Evolutionary conservation across 1,140 invertebrate genomes (phyloP), one percentile per base, ranked within the genome.

Genomic region (Pogonomyrmex barbatus): DNA sequence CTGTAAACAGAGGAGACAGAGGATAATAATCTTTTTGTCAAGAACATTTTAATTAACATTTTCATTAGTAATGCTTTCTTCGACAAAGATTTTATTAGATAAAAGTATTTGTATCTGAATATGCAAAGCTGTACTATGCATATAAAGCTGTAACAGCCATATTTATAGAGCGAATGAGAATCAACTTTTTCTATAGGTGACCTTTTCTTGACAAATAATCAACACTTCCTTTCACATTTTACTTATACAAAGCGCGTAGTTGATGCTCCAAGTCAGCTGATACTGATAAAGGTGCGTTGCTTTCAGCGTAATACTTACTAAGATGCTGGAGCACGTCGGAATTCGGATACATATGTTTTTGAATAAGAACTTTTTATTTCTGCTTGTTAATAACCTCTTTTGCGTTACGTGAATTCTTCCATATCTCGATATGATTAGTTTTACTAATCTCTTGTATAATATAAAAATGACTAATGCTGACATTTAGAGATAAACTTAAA

Each of bases 221-320:
- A 82, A 71, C 63, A 36, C 62, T 45, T 58, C 58, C 67, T 63
- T 87, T 82, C 62, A 56, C 24, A 14, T 45, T 3, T 58, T 50
- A 30, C 30, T 10, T 17, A 1, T 45, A 89, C 62, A 85, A 87
- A 87, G 71, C 79, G 68, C 42, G 89, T 88, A 90, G 89, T 88
- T 89, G 88, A 87, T 89, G 75, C 75, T 60, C 5, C 50, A 10
- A 81, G 79, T 89, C 88, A 89, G 85, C 70, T 89, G 88, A 89
- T 45, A 36, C 65, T 56, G 63, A 81, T 65, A 70, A 81, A 81
- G 50, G 39, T 58, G 14, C 78, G 6, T 24, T 70, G 65, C 78
- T 70, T 39, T 54, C 52, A 56, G 39, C 47, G 42, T 30, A 47
- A 47, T 33, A 70, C 4, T 54, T 52, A 54, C 12, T 33, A 54